phyloP scores from a whole-genome alignment of 2,888 invertebrate species.

The Embidobia sp. region DNA sequence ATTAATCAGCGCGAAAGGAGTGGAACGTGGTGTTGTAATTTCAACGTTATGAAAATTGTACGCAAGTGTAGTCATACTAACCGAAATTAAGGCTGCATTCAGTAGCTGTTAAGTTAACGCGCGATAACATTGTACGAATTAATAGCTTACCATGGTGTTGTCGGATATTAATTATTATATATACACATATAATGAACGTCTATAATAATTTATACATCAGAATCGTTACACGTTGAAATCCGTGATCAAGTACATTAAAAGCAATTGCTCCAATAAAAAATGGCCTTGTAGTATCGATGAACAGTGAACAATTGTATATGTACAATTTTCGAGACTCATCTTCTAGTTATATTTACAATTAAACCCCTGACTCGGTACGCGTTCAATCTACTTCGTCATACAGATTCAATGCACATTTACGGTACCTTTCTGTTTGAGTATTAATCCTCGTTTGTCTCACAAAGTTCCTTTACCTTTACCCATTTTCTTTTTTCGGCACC shows the following conservation, averaged over 20 bases:
- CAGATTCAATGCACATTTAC: conserved; percentile 34
- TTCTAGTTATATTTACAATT: conserved; percentile 46
- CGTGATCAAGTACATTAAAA: not conserved
- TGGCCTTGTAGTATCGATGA: conserved; percentile 1
- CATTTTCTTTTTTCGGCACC: no score
- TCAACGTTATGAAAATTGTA: conserved; percentile 8
- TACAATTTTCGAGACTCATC: conserved; percentile 38
- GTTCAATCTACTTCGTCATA: conserved; percentile 13
- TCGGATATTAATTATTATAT: conserved; percentile 49
- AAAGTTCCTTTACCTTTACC: no score
- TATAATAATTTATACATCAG: conserved; percentile 48
- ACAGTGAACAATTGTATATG: conserved; percentile 25
- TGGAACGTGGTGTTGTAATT: conserved; percentile 14
- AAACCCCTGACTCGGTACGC: conserved; percentile 4
- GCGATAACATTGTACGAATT: conserved; percentile 10
- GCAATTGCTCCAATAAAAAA: not conserved
- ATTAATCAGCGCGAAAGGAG: conserved; percentile 24
- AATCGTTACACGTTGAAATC: conserved; percentile 8
- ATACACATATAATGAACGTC: conserved; percentile 40
- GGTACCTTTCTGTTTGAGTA: conserved; percentile 38
- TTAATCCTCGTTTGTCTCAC: conserved; percentile 32
- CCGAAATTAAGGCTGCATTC: conserved; percentile 7
- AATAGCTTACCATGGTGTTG: conserved; percentile 1
- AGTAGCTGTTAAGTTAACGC: conserved; percentile 14
- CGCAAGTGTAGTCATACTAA: conserved; percentile 1